Conservation (phyloP, 2,888 invertebrate genomes). For the Zhengitettix transpicula region DNA sequence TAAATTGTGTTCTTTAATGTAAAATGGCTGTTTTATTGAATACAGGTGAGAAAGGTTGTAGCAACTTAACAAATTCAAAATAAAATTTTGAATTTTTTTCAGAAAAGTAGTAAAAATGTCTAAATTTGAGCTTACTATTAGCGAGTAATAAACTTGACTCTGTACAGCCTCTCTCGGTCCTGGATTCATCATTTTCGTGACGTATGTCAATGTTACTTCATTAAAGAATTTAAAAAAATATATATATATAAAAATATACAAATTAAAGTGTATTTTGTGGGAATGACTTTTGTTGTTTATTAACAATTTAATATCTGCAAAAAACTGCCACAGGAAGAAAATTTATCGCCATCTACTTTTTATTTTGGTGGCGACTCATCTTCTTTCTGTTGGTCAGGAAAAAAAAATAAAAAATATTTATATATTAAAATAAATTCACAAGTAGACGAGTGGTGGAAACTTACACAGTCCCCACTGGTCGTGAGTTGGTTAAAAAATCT, state of each 20-base stretch:
- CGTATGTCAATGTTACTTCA: conserved; percentile 3
- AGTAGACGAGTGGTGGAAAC: no score
- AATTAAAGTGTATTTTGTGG: conserved; percentile 8
- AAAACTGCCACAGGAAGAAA: not conserved
- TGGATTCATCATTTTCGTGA: conserved; percentile 1
- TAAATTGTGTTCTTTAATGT: conserved; percentile 8
- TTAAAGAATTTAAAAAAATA: conserved; percentile 2
- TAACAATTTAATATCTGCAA: not conserved
- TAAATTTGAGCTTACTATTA: no score
- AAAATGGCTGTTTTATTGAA: not conserved
- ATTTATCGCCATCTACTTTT: not conserved
- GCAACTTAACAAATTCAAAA: conserved; percentile 1
- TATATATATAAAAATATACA: conserved; percentile 4
- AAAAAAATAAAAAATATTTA: no score
- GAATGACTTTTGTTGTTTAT: conserved; percentile 9
- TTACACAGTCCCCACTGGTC: not conserved
- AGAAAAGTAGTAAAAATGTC: no score
- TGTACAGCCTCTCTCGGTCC: not conserved
- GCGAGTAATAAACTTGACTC: no score
- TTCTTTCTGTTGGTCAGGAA: no score
- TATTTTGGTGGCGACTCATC: no score
- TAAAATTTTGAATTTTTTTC: not conserved
- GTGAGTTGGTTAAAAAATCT: not conserved
- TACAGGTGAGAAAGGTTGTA: not conserved
- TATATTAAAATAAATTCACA: no score